Evolutionary conservation across 2,888 invertebrate species (phyloP).

Genomic region (Prosapia bicincta): DNA sequence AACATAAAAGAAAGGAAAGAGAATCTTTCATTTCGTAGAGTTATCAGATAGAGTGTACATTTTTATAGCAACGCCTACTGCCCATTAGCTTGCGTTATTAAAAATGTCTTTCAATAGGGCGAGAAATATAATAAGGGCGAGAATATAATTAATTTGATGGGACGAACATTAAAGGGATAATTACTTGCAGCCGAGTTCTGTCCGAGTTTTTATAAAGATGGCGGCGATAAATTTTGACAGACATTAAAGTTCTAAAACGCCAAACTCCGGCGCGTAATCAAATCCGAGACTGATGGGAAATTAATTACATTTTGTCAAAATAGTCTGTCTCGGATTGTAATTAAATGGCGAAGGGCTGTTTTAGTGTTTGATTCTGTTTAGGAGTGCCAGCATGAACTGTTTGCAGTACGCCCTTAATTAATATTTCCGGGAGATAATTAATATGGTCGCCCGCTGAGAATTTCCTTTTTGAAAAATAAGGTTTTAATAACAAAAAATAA

Average conservation of each 20-base stretch:
- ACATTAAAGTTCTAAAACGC: background rate
- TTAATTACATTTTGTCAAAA: background rate
- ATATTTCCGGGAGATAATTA: background rate
- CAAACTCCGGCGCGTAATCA: background rate
- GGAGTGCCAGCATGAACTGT: background rate
- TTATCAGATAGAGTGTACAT: no score
- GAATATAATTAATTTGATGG: background rate
- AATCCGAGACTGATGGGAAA: background rate
- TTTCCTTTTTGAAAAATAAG: no score
- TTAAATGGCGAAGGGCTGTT: background rate
- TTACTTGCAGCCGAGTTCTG: background rate
- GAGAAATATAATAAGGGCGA: no score
- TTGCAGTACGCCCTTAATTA: background rate
- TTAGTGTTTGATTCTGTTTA: background rate
- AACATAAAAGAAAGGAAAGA: background rate
- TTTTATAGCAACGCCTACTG: background rate
- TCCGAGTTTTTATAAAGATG: background rate
- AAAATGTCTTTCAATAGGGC: background rate
- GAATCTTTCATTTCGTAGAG: no score
- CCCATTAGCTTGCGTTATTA: background rate
- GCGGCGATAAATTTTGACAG: background rate
- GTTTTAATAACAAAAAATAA: no score
- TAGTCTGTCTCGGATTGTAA: background rate
- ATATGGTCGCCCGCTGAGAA: no score
- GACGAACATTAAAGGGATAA: background rate